Base-by-base conservation (phyloP, 2,113 vertebrate species). In the Atractosteus spatula region DNA sequence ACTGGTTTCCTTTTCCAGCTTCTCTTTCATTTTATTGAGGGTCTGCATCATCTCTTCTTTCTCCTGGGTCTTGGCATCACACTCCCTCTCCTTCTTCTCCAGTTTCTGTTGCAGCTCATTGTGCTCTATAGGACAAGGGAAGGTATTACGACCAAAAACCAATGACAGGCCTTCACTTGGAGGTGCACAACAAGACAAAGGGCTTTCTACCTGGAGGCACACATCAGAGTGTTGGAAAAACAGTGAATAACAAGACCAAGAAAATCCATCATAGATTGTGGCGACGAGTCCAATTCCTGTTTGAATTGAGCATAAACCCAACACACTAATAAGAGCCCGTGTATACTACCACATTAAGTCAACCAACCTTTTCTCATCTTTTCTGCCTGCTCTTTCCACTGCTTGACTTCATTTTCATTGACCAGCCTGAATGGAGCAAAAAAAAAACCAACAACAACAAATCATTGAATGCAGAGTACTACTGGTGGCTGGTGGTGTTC, bases 21-120 rank as follows among this genome's bases (percentile, higher is more conserved):
- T 99, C 85, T 99, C 98, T 85, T 99, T 99, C 98, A 99, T 99
- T 88, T 98, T 98, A 84, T 97, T 99, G 79, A 99, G 92, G 0
- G 98, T 98, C 88, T 97, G 95, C 98, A 99, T 98, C 97, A 99
- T 99, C 82, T 99, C 97, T 13, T 99, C 98, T 76, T 99, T 99
- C 91, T 99, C 98, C 81, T 98, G 97, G 8, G 96, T 93, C 90
- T 99, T 99, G 78, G 94, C 97, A 0, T 99, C 98, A 11, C 98
- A 99, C 76, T 99, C 98, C 0, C 98, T 79, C 79, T 99, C 98
- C 78, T 99, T 99, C 88, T 99, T 99, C 57, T 99, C 98, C 82
- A 99, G 82, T 80, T 91, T 98, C 87, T 98, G 96, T 78, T 98
- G 96, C 62, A 99, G 89, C 78, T 99, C 98, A 0, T 91, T 91